Percentiles rank a stretch among this genome's conserved stretches.
These are phyloP conservation scores for Melitaea athalia DNA, from an alignment of 2,888 invertebrate species.

Conservation along the genomic window DNA sequence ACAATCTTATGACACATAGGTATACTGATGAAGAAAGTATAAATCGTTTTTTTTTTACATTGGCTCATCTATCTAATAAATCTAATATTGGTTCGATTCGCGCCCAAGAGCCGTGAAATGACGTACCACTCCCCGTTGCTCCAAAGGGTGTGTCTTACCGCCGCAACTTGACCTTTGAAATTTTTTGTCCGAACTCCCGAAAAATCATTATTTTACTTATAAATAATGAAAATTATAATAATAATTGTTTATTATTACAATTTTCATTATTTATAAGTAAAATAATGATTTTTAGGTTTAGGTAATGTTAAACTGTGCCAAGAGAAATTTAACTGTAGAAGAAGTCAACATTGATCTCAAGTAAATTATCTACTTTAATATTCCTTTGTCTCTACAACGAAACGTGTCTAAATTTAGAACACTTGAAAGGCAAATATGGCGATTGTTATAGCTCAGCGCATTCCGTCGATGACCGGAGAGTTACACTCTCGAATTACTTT, in stretches of 20 bases:
- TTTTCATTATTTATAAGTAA: too few relatives aligned
- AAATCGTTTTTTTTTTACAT: slow-evolving; percentile 68
- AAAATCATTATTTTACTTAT: background rate
- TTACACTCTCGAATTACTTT: slow-evolving; percentile 50
- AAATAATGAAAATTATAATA: background rate
- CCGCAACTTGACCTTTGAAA: slow-evolving; percentile 52
- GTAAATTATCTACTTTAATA: background rate
- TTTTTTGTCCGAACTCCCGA: slow-evolving; percentile 30
- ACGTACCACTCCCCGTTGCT: slow-evolving; percentile 56
- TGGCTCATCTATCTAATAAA: slow-evolving; percentile 78
- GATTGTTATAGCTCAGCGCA: slow-evolving; percentile 50
- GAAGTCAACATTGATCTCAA: too few relatives aligned
- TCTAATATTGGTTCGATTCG: slow-evolving; percentile 80
- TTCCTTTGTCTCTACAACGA: background rate
- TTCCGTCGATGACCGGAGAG: slow-evolving; percentile 57
- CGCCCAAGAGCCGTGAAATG: slow-evolving; percentile 79
- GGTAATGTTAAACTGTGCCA: too few relatives aligned
- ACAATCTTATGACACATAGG: background rate
- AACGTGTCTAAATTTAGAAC: slow-evolving; percentile 12
- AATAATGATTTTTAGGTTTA: too few relatives aligned
- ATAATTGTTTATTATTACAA: too few relatives aligned
- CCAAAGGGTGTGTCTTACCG: slow-evolving; percentile 52
- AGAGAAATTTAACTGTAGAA: too few relatives aligned
- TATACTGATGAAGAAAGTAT: slow-evolving; percentile 58
- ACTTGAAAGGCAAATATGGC: slow-evolving; percentile 41